These are phyloP conservation scores for Nyctibius grandis DNA, from an alignment of 2,797 vertebrate species.

Conservation along the genomic window DNA sequence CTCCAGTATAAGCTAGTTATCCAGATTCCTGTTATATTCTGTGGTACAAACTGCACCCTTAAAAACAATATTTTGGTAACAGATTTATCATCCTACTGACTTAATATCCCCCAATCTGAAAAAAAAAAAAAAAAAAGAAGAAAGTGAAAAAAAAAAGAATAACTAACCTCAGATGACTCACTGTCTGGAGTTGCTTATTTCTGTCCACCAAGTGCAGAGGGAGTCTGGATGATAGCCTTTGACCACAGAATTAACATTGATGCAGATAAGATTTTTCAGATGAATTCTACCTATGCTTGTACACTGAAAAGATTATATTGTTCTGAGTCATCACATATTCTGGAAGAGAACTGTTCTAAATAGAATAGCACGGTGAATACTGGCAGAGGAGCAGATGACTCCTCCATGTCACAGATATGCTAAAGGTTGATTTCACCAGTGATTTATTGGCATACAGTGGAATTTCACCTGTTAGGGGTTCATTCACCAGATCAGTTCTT, in stretches of 20 bases:
- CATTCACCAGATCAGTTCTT: not conserved
- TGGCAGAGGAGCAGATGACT: not conserved
- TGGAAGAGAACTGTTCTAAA: not conserved
- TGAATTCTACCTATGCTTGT: not conserved
- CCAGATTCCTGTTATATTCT: not conserved
- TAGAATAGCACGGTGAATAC: not conserved
- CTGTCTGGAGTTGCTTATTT: not conserved
- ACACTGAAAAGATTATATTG: not conserved
- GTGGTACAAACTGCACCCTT: not conserved
- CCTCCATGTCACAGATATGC: not conserved
- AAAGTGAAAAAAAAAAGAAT: not conserved
- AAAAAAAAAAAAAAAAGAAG: not conserved
- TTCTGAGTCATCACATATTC: not conserved
- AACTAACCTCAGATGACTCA: not conserved
- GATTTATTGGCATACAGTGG: not conserved
- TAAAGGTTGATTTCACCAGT: not conserved
- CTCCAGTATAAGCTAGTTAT: not conserved
- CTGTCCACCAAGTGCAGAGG: not conserved
- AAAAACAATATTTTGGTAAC: not conserved
- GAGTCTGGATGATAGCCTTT: not conserved
- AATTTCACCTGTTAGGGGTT: not conserved
- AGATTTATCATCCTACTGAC: not conserved
- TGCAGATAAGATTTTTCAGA: not conserved
- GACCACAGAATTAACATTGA: not conserved
- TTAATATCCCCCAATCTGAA: not conserved